Conservation (phyloP, 2,113 vertebrate species). For the Serinus canaria region DNA sequence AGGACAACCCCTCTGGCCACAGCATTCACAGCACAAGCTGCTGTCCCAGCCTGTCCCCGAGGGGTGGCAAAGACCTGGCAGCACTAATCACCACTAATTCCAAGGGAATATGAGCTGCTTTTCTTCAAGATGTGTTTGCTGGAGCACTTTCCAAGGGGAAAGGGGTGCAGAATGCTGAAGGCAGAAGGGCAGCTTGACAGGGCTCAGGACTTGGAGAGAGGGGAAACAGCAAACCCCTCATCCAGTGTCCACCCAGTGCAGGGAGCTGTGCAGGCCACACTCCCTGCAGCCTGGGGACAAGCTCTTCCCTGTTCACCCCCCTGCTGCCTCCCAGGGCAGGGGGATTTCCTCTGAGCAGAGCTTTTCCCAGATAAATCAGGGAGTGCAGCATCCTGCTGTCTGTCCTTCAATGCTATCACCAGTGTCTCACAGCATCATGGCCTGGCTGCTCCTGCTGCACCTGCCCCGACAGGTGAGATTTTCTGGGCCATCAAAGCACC, state of each 20-base stretch:
- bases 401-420: neutral
- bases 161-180: neutral
- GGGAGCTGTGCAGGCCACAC: fast-evolving
- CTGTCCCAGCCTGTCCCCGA: neutral
- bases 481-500: neutral
- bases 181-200: neutral
- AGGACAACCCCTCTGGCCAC: neutral
- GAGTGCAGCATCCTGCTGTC: neutral
- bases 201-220: neutral
- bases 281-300: neutral
- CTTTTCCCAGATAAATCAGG: neutral
- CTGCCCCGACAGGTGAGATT: neutral
- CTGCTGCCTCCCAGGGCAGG: neutral
- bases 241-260: neutral
- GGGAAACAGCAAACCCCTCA: neutral
- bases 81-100: neutral
- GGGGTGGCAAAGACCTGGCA: neutral
- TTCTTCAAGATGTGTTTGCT: neutral
- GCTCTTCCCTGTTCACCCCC: neutral
- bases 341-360: neutral
- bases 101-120: neutral
- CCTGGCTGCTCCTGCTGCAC: neutral
- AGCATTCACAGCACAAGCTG: neutral
- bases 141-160: neutral
- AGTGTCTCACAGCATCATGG: fast-evolving